These are phyloP conservation scores for Drosophila lacertosa DNA, from an alignment of 1,140 invertebrate species.

Conservation along the genomic window DNA sequence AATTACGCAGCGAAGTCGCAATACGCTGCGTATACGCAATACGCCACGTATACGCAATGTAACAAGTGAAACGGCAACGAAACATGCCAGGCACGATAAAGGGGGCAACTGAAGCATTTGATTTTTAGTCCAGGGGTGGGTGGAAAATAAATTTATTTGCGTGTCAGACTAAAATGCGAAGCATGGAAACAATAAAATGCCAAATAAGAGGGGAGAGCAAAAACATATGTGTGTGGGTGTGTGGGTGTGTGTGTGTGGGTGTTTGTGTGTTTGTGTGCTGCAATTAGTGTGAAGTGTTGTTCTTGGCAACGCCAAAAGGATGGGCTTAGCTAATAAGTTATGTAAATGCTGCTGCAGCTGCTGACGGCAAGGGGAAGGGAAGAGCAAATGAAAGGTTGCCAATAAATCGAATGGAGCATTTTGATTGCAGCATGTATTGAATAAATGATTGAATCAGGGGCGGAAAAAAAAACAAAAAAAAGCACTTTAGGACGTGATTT, in stretches of 20 bases:
- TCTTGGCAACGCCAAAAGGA: slow-evolving; percentile 42
- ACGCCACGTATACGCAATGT: slow-evolving; percentile 33
- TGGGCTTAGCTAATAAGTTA: slow-evolving; percentile 60
- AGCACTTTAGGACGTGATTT: slow-evolving; percentile 16
- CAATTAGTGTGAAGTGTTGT: slow-evolving; percentile 56
- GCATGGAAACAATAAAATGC: slow-evolving; percentile 60
- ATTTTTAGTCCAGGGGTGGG: slow-evolving; percentile 37
- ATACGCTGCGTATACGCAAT: slow-evolving; percentile 23
- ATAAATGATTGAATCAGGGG: slow-evolving; percentile 46
- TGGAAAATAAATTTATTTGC: slow-evolving; percentile 74
- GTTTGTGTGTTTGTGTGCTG: slow-evolving; percentile 23
- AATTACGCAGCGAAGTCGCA: slow-evolving; percentile 48
- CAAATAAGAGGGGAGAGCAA: slow-evolving; percentile 8
- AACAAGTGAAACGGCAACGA: slow-evolving; percentile 5
- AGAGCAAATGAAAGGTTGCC: slow-evolving; percentile 2
- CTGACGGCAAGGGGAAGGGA: not conserved
- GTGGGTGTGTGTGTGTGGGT: not conserved
- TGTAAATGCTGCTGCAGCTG: slow-evolving; percentile 52
- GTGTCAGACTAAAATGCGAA: slow-evolving; percentile 67
- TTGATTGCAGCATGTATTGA: slow-evolving; percentile 53
- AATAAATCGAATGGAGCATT: slow-evolving; percentile 67
- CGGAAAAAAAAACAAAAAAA: slow-evolving; percentile 14
- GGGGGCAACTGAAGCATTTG: slow-evolving; percentile 11
- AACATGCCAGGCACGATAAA: slow-evolving; percentile 2
- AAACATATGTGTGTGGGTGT: slow-evolving; percentile 1